A percentile compares a stretch with the other conserved stretches of the same genome.
Conservation (phyloP, 2,888 invertebrate species). For the Ischnura elegans region DNA sequence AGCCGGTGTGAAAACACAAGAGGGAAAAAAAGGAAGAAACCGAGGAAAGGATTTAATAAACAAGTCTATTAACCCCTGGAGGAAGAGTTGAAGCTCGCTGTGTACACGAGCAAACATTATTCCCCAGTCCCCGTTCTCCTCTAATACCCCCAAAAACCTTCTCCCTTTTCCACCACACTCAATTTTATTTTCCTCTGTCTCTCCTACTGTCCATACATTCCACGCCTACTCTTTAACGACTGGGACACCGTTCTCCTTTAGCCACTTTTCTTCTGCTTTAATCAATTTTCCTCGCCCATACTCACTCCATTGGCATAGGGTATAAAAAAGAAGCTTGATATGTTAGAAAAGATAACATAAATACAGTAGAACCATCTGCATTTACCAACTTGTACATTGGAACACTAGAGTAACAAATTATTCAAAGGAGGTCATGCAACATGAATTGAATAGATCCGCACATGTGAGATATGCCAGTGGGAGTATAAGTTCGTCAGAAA, state of each 20-base stretch:
- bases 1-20: background rate
- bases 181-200: background rate
- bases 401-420: no score
- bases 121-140: background rate
- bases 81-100: conserved; percentile 30
- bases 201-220: background rate
- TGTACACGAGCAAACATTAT: conserved; percentile 62
- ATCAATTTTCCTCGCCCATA: background rate
- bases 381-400: no score
- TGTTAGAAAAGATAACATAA: no score
- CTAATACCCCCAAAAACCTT: no score
- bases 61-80: conserved; percentile 62
- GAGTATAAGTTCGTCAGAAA: no score
- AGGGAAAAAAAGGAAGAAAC: background rate
- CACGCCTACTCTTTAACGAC: background rate
- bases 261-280: background rate
- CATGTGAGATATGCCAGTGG: no score
- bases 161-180: background rate
- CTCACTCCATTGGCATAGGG: no score
- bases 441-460: no score
- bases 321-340: no score
- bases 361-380: no score
- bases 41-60: conserved; percentile 66
- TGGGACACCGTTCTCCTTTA: background rate
- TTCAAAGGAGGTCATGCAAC: no score